Percentiles rank a stretch among this genome's conserved stretches.
phyloP scores from a whole-genome alignment of 1,140 invertebrate genomes.

The Drosophila trapezifrons region DNA sequence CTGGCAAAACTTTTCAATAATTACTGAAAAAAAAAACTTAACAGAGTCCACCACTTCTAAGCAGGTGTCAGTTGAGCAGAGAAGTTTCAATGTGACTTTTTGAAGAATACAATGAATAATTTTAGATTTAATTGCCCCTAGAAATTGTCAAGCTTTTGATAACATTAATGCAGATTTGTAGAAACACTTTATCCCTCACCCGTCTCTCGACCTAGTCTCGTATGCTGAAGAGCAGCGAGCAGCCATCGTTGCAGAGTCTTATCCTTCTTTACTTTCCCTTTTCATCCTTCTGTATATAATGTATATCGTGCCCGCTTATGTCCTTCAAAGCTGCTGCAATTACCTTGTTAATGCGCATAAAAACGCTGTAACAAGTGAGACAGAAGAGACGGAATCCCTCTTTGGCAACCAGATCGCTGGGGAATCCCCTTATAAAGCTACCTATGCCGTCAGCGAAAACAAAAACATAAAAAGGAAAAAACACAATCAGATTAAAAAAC shows the following conservation, averaged over 20 bases:
- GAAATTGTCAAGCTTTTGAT: background rate
- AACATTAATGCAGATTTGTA: constrained; percentile 4
- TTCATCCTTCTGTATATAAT: background rate
- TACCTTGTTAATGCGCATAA: constrained; percentile 72
- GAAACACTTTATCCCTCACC: constrained; percentile 5
- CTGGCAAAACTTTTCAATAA: constrained; percentile 65
- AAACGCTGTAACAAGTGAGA: constrained; percentile 67
- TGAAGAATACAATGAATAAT: no score
- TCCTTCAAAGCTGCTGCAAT: constrained; percentile 64
- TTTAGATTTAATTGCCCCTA: no score
- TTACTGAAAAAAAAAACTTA: constrained; percentile 45
- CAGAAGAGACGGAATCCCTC: constrained; percentile 14
- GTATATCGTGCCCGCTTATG: constrained; percentile 40
- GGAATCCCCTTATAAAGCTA: constrained; percentile 3
- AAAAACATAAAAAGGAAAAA: constrained; percentile 5
- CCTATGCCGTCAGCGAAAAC: constrained; percentile 16
- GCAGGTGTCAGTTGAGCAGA: background rate
- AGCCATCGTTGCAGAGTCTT: constrained; percentile 8
- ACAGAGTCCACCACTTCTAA: background rate
- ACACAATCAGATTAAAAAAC: constrained; percentile 71
- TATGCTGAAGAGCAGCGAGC: constrained; percentile 2
- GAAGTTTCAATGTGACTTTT: no score
- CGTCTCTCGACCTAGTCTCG: constrained; percentile 1
- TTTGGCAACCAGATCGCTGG: background rate
- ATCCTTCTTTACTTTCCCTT: background rate